These are phyloP conservation scores for Plotosus lineatus DNA, from an alignment of 2,113 vertebrate genomes.

Conservation along the genomic window DNA sequence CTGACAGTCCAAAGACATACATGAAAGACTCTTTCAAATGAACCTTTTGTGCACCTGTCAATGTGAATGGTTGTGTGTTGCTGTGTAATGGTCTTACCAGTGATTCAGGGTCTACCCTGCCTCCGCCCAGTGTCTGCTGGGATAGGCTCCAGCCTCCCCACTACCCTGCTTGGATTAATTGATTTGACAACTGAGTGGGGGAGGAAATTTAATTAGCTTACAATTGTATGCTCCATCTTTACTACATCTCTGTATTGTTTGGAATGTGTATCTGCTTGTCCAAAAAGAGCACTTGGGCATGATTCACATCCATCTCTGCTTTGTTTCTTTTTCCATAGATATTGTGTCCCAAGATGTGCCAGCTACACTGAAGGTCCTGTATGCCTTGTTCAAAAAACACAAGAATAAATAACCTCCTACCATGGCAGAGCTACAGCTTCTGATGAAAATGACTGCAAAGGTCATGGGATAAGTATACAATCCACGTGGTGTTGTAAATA, in stretches of 20 bases:
- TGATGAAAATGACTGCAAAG: conserved; percentile 12
- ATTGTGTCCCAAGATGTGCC: conserved; percentile 79
- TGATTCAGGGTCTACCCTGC: too few species aligned
- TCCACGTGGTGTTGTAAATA: not conserved
- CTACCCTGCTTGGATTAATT: too few species aligned
- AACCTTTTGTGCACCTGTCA: too few species aligned
- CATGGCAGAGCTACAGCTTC: not conserved
- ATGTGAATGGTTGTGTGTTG: too few species aligned
- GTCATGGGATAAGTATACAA: conserved; percentile 3
- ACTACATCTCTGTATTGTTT: not conserved
- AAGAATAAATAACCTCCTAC: conserved; percentile 61
- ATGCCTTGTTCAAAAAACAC: conserved; percentile 82
- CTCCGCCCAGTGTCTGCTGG: too few species aligned
- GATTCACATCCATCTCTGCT: conserved; percentile 33
- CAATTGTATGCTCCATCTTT: not conserved
- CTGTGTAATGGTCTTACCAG: too few species aligned
- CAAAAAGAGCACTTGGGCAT: conserved; percentile 1
- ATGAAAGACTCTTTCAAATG: too few species aligned
- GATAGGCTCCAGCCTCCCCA: too few species aligned
- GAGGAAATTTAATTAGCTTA: not conserved
- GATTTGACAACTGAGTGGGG: too few species aligned
- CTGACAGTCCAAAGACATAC: too few species aligned
- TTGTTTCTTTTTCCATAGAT: conserved; percentile 71
- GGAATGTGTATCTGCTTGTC: not conserved
- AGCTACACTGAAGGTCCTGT: conserved; percentile 79